Base-by-base conservation (phyloP, 2,797 vertebrate species). In the Platalea minor region DNA sequence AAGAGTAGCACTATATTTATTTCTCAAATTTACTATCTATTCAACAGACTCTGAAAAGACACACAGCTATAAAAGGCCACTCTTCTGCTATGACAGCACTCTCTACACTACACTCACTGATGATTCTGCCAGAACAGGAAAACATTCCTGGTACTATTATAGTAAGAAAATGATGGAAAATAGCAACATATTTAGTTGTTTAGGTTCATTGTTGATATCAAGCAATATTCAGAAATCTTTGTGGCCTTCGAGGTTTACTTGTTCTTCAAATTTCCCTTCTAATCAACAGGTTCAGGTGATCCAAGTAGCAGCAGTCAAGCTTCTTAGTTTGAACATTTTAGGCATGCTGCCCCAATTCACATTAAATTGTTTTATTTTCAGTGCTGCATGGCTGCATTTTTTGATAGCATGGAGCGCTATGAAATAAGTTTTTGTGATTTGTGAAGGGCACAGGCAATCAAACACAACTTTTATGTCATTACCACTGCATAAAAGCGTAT, bases 401-500 rank as follows among this genome's bases (percentile, higher is more conserved):
- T 93, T 89, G 91, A 95, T 96, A 80, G 76, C 65, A n/a, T n/a
- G 59, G 72, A 92, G 68, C 11, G n/a, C 53, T 81, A 65, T 43
- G 57, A 96, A 94, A 89, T 92, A 94, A 92, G 64, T 85, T 94
- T 88, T 92, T 94, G 73, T 94, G 95, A 94, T 94, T 94, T 96
- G 92, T 96, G 95, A 92, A 69, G 88, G 69, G 73, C 53, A 68
- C 26, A 92, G 73, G 84, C 73, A 94, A 92, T 89, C 91, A 94
- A 93, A 96, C n/a, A 95, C 85, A 85, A 88, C 89, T 88, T 96
- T 91, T 85, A 64, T 45, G 41, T 46, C 92, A 86, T 81, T 93
- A 85, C 45, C 46, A 50, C 87, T 85, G 85, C 72, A 89, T 94
- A 85, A 95, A 95, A 91, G 72, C 14, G 0, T 81, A 78, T 29